Conservation (phyloP, 2,797 vertebrate species). For the Acanthiza pusilla region DNA sequence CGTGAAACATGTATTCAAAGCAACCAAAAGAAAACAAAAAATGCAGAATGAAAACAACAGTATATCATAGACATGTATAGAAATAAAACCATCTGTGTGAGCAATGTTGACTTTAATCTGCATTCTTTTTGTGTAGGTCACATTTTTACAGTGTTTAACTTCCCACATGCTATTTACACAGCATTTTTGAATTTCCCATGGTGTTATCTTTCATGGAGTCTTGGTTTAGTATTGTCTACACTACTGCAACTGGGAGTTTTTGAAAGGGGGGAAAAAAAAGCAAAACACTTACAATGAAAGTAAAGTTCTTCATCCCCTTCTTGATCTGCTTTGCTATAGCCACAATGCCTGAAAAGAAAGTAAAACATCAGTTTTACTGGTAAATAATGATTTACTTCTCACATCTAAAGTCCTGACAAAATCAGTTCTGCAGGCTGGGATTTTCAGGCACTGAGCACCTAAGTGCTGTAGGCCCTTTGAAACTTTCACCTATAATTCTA, state of each 20-base stretch:
- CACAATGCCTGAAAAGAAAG: slow-evolving; percentile 86
- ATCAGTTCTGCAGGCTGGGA: neutral
- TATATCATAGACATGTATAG: neutral
- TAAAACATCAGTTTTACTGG: neutral
- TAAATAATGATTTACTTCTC: slow-evolving; percentile 11
- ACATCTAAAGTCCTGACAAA: neutral
- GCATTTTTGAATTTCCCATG: slow-evolving; percentile 7
- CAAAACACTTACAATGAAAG: slow-evolving; percentile 97
- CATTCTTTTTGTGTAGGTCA: slow-evolving; percentile 13
- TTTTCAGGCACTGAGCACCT: slow-evolving; percentile 3
- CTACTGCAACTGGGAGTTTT: neutral
- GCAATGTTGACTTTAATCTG: neutral
- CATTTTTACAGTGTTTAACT: slow-evolving; percentile 16
- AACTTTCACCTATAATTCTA: slow-evolving; percentile 22
- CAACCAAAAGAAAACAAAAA: slow-evolving; percentile 39
- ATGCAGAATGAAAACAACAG: slow-evolving; percentile 32
- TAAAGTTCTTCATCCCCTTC: slow-evolving; percentile 99
- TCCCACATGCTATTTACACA: slow-evolving; percentile 26
- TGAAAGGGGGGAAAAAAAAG: slow-evolving; percentile 25
- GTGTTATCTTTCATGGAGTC: neutral
- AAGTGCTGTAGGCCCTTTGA: slow-evolving; percentile 23
- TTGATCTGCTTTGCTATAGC: slow-evolving; percentile 99
- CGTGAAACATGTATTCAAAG: slow-evolving; percentile 54
- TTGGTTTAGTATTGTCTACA: slow-evolving; percentile 43
- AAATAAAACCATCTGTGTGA: slow-evolving; percentile 33